Percentiles rank a stretch among this genome's conserved stretches.
phyloP scores from a whole-genome alignment of 2,113 vertebrate genomes.

The Girardinichthys multiradiatus region DNA sequence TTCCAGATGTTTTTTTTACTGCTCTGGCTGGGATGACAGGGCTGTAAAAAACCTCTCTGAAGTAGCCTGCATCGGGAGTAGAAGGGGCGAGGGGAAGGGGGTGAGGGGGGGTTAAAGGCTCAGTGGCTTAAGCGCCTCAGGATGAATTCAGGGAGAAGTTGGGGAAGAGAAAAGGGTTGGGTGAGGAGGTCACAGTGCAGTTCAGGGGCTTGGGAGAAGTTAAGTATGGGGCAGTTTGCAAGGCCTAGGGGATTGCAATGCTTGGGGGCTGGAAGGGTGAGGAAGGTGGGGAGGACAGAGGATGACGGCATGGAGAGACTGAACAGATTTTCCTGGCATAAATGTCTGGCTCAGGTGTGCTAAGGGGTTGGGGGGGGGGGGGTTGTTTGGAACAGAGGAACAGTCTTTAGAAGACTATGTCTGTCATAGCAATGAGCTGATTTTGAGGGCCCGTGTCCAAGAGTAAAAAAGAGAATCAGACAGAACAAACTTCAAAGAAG shows the following conservation, averaged over 20 bases:
- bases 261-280: not conserved
- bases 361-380: no score
- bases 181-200: slow-evolving; percentile 23
- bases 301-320: slow-evolving; percentile 15
- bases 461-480: not conserved
- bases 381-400: slow-evolving; percentile 44
- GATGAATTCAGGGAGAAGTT: slow-evolving; percentile 41
- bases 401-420: slow-evolving; percentile 28
- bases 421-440: slow-evolving; percentile 37
- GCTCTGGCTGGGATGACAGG: slow-evolving; percentile 76
- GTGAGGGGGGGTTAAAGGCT: slow-evolving; percentile 36
- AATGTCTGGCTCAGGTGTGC: slow-evolving; percentile 77
- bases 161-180: slow-evolving; percentile 40
- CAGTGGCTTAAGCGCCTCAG: slow-evolving; percentile 14
- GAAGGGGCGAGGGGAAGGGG: not conserved
- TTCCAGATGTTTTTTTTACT: slow-evolving; percentile 85
- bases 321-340: slow-evolving; percentile 79
- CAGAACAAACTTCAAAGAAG: not conserved
- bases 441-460: not conserved
- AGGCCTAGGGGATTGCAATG: slow-evolving; percentile 52
- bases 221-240: slow-evolving; percentile 60
- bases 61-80: slow-evolving; percentile 56
- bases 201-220: slow-evolving; percentile 64
- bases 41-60: slow-evolving; percentile 72
- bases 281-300: not conserved